Evolutionary conservation across 2,797 vertebrate genomes (phyloP), one percentile per base, ranked within the genome.

Genomic region (Pipistrellus kuhlii): DNA sequence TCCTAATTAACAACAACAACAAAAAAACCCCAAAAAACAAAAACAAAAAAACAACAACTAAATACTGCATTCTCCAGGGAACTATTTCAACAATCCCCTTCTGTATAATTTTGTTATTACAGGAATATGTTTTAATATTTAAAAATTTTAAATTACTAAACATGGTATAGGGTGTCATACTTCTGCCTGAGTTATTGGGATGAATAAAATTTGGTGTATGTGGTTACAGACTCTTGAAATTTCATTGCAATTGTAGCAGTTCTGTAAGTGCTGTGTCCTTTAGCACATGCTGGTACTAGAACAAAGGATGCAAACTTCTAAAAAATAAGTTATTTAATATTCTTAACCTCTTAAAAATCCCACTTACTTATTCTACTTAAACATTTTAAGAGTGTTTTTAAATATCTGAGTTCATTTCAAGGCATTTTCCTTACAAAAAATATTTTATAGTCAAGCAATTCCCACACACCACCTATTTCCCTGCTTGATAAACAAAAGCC

Each of bases 371-470:
- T 71, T 72, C 53, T 48, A 80, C 7, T 85, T 53, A 85, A 78
- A 85, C 78, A 77, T 83, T 91, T 57, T 41, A 76, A 89, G n/a
- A 38, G n/a, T 69, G 6, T 55, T 75, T 88, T 46, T 51, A 90
- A 71, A 73, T 51, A 53, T 46, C 20, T 90, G 7, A 48, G 77
- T 90, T 73, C 55, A 90, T 59, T 69, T 93, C n/a, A 68, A 51
- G 30, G 10, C 53, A 83, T 73, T 75, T 69, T 81, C n/a, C 18
- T 83, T 78, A 71, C 0, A 6, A 92, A 92, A 91, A 93, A 23
- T 85, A 38, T 94, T 87, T 95, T 80, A 84, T 5, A 91, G 44
- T 25, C 59, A 90, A 71, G 15, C 30, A 83, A 57, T 57, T 88
- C 94, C 17, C 66, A 84, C 46, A 59, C 1, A 64, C n/a, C 35